phyloP scores from a whole-genome alignment of 2,797 vertebrate species.

The Neomorphus geoffroyi region DNA sequence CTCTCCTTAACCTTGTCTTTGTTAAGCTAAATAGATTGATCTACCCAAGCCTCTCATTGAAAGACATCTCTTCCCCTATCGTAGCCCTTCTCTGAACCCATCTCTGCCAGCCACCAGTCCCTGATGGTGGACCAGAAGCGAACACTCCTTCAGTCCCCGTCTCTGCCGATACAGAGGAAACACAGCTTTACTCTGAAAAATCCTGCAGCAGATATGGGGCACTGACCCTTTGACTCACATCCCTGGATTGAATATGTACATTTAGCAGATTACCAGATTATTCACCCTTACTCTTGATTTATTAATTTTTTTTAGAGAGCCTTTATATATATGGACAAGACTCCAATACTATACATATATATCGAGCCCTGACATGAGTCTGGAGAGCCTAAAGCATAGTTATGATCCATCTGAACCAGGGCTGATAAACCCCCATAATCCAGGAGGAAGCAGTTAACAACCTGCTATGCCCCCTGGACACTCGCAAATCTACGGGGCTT shows the following conservation, averaged over 20 bases:
- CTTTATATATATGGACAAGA: background rate
- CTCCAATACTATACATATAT: background rate
- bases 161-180: background rate
- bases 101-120: background rate
- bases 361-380: background rate
- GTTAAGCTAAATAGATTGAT: conserved; percentile 7
- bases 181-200: background rate
- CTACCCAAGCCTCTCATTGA: background rate
- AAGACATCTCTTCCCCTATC: background rate
- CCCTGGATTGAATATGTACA: background rate
- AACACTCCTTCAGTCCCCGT: background rate
- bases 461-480: no score
- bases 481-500: no score
- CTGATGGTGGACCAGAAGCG: rapidly evolving
- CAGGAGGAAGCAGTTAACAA: no score
- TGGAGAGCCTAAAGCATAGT: background rate
- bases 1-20: conserved; percentile 10
- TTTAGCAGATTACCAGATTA: background rate
- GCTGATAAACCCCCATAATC: background rate
- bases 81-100: background rate
- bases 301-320: background rate
- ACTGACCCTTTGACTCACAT: background rate
- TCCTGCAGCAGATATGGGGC: background rate
- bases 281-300: background rate
- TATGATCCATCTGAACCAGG: background rate